Evolutionary conservation across 1,140 invertebrate genomes (phyloP).

Genomic region (Eufriesea mexicana): DNA sequence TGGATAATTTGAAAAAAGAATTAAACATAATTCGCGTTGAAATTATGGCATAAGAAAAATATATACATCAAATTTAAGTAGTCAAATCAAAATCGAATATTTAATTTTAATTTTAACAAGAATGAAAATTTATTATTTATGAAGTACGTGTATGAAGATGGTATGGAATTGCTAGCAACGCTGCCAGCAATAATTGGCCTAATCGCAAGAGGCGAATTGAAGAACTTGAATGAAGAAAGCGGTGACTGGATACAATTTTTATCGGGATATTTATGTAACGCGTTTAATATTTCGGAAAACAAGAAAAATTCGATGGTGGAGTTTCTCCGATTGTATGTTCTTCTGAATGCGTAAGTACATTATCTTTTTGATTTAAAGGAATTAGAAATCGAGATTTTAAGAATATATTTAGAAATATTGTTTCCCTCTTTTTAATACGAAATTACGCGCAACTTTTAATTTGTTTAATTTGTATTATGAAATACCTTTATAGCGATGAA

Average conservation of each 20-base stretch:
- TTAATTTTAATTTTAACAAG: not conserved
- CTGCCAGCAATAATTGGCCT: conserved; percentile 72
- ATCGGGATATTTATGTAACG: conserved; percentile 58
- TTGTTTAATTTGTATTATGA: not conserved
- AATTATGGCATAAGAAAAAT: not conserved
- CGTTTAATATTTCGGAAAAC: conserved; percentile 38
- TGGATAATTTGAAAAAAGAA: not conserved
- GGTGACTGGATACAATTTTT: conserved; percentile 73
- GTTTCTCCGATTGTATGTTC: conserved; percentile 71
- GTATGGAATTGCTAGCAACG: conserved; percentile 74
- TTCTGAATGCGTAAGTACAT: conserved; percentile 71
- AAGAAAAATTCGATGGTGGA: conserved; percentile 58
- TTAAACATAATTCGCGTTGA: not conserved
- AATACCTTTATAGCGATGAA: conserved; percentile 64
- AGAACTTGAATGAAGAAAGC: conserved; percentile 37
- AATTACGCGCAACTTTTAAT: not conserved
- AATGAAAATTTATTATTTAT: not conserved
- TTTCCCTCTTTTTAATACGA: not conserved
- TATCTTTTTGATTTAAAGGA: not conserved
- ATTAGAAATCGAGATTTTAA: not conserved
- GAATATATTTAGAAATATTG: not conserved
- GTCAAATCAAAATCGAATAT: not conserved
- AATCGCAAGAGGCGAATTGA: conserved; percentile 47
- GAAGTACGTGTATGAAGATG: conserved; percentile 73
- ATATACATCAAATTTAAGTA: not conserved